phyloP scores from a whole-genome alignment of 2,113 vertebrate genomes.

The Glaucomys volans region DNA sequence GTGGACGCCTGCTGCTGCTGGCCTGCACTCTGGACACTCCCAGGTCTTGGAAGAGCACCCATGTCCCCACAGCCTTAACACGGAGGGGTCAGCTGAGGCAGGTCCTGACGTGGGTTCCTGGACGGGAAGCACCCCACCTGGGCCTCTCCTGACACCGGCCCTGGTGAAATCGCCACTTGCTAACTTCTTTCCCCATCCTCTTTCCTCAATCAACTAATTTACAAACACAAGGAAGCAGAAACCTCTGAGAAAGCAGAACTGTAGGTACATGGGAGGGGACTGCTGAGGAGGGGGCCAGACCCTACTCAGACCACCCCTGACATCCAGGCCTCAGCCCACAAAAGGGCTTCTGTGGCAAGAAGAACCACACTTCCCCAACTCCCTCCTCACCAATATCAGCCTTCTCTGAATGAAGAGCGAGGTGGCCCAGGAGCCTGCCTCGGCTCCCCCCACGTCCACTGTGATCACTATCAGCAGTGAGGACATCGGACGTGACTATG shows the following conservation, averaged over 20 bases:
- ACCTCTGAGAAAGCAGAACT: background rate
- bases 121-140: background rate
- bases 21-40: background rate
- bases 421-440: background rate
- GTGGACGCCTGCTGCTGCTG: background rate
- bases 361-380: background rate
- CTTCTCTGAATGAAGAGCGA: background rate
- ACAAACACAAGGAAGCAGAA: background rate
- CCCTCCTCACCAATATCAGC: background rate
- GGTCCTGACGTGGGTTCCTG: background rate
- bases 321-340: background rate
- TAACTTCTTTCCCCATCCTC: background rate
- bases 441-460: conserved; percentile 75
- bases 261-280: background rate
- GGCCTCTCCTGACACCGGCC: no score
- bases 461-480: conserved; percentile 84
- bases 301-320: background rate
- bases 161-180: no score
- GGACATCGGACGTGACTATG: conserved; percentile 86
- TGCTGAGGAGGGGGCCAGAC: background rate
- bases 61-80: background rate
- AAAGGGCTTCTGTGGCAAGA: rapidly evolving
- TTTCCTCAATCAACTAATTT: background rate
- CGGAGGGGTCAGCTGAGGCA: background rate
- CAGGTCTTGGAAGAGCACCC: background rate